Evolutionary conservation across 2,888 invertebrate genomes (phyloP), one percentile per base, ranked within the genome.

Genomic region (Trisateles emortualis): DNA sequence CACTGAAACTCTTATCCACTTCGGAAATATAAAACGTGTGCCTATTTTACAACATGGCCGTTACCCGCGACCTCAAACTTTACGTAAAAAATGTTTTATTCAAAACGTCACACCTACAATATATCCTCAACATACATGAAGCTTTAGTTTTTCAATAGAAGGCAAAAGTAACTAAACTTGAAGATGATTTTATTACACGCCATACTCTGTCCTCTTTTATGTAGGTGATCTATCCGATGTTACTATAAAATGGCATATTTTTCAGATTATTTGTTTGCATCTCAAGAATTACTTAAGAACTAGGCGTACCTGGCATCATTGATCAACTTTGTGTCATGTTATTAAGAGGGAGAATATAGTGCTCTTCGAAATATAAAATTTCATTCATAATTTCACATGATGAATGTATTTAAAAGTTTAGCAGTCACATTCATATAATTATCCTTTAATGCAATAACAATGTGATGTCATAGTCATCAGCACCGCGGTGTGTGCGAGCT

Each of bases 381-480:
- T 26, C 26, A 26, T 26, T 26, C 19, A 26, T 6, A 26, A 6
- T 26, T 8, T 8, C 26, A 8, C 4, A 26, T 1, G 8, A 26
- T 6, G n/a, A n/a, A n/a, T n/a, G n/a, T n/a, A n/a, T n/a, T n/a
- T n/a, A n/a, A n/a, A n/a, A n/a, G n/a, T n/a, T n/a, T n/a, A n/a
- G n/a, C n/a, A n/a, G n/a, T n/a, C n/a, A n/a, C n/a, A n/a, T n/a
- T n/a, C n/a, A n/a, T n/a, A n/a, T n/a, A n/a, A n/a, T 36, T 13
- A 39, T 36, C 17, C 14, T 57, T 39, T 52, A 62, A 57, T 67
- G 32, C 44, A 67, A 52, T 50, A 67, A 50, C 44, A 62, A 48
- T 44, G 32, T 48, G 35, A 14, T 41, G 35, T 16, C 14, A 32
- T 46, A 35, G 53, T 22, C 39, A 48, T 22, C 14, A 32, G 17